phyloP scores from a whole-genome alignment of 2,113 vertebrate genomes.

The Ailurus styani region DNA sequence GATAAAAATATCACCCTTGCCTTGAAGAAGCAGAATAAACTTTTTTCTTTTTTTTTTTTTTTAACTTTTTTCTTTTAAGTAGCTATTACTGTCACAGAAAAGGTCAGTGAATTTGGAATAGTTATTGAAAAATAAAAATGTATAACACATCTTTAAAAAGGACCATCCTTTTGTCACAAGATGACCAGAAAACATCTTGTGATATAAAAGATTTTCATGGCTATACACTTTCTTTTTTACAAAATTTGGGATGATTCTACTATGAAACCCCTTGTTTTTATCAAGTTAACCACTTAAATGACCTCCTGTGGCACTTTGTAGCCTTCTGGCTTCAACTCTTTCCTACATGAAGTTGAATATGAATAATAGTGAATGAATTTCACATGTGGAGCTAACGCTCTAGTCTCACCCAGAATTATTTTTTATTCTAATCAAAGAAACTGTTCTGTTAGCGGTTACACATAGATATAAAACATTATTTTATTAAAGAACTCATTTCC shows the following conservation, averaged over 20 bases:
- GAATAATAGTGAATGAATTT: background rate
- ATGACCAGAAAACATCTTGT: background rate
- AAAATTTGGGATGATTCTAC: background rate
- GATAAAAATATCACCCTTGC: slow-evolving; percentile 22
- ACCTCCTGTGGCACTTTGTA: background rate
- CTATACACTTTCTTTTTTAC: background rate
- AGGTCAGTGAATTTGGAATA: background rate
- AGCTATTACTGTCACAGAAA: background rate
- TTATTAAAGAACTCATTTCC: background rate
- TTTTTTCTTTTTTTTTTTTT: background rate
- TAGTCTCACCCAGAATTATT: background rate
- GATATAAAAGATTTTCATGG: background rate
- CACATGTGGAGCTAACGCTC: background rate
- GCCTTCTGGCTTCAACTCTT: background rate
- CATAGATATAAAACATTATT: background rate
- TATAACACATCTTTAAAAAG: background rate
- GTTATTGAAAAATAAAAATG: background rate
- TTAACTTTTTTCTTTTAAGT: background rate
- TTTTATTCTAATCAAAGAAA: background rate
- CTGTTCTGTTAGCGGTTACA: background rate
- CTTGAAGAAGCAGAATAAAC: slow-evolving; percentile 16
- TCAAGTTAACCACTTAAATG: background rate
- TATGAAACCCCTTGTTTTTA: background rate
- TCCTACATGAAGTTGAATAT: background rate
- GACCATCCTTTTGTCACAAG: background rate